Conservation (phyloP, 2,888 invertebrate genomes). For the Drosophila crucigera region DNA sequence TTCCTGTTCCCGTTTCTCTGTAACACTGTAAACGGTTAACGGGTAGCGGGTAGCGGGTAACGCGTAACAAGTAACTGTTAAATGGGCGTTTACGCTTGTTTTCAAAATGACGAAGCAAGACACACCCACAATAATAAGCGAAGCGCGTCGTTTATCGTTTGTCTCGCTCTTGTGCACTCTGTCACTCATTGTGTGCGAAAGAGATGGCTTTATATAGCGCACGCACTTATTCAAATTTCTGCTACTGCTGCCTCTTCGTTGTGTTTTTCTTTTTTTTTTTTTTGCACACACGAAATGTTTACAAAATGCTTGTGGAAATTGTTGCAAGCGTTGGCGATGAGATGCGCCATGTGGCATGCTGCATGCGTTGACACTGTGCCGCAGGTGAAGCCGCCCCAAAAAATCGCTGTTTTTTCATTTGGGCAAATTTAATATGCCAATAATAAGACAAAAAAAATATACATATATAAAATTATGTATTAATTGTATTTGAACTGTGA, state of each 20-base stretch:
- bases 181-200: background rate
- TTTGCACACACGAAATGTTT: slow-evolving; percentile 32
- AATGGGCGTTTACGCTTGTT: slow-evolving; percentile 35
- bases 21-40: background rate
- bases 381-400: background rate
- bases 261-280: background rate
- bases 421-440: background rate
- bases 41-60: background rate
- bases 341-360: background rate
- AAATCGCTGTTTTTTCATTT: background rate
- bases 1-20: slow-evolving; percentile 9
- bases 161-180: slow-evolving; percentile 32
- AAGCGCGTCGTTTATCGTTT: slow-evolving; percentile 16
- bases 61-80: background rate
- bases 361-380: slow-evolving; percentile 17
- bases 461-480: background rate
- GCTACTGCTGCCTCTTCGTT: background rate
- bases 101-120: slow-evolving; percentile 54
- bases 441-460: background rate
- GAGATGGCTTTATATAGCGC: slow-evolving; percentile 34
- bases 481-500: too few species aligned
- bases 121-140: slow-evolving; percentile 51
- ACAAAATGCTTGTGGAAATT: slow-evolving; percentile 46
- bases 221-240: slow-evolving; percentile 21
- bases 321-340: slow-evolving; percentile 23